Conservation (phyloP, 2,888 invertebrate genomes). For the Himalopsyche anomala region DNA sequence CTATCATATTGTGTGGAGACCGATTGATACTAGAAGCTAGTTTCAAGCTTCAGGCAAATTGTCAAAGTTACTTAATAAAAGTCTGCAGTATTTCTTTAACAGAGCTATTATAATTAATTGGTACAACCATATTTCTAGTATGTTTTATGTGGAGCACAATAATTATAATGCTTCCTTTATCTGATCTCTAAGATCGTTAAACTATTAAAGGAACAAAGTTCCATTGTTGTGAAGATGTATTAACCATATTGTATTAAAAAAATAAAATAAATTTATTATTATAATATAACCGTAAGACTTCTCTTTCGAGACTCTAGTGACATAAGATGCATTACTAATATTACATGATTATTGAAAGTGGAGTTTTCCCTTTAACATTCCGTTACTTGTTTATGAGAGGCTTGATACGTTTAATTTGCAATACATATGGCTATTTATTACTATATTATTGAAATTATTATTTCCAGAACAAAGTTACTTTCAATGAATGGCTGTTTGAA, state of each 20-base stretch:
- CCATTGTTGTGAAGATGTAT: conserved; percentile 26
- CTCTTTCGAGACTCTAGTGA: background rate
- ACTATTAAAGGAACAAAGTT: background rate
- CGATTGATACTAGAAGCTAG: no score
- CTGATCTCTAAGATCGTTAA: background rate
- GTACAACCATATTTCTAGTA: no score
- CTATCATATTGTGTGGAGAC: no score
- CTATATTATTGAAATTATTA: no score
- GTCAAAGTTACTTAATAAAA: no score
- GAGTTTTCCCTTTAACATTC: background rate
- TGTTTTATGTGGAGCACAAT: conserved; percentile 30
- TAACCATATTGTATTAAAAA: background rate
- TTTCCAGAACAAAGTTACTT: no score
- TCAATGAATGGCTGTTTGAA: no score
- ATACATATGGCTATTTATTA: no score
- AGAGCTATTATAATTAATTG: no score
- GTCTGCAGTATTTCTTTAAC: no score
- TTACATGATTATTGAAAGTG: background rate
- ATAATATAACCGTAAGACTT: background rate
- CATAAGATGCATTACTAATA: background rate
- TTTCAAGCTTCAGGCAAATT: no score
- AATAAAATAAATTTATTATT: background rate
- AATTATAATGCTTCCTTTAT: background rate
- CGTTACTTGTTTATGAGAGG: background rate
- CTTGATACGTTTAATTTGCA: no score